Evolutionary conservation across 2,797 vertebrate genomes (phyloP).

Genomic region (Lerista edwardsae): DNA sequence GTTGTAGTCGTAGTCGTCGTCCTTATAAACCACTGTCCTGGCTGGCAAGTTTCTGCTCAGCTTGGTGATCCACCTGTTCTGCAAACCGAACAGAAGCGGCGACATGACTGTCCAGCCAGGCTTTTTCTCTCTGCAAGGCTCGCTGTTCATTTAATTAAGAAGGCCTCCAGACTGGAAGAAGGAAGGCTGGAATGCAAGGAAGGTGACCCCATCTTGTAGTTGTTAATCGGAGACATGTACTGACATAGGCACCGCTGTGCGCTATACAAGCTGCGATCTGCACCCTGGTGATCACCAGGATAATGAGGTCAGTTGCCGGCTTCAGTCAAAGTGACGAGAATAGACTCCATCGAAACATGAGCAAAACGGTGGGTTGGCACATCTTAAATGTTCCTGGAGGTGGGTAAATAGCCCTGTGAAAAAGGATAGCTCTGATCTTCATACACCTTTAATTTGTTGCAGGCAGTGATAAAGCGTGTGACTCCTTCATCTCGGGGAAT

Average conservation of each 20-base stretch:
- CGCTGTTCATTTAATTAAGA: conserved; percentile 24
- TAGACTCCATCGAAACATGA: conserved; percentile 33
- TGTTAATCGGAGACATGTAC: conserved; percentile 35
- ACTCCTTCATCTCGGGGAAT: neutral
- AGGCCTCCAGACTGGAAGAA: conserved; percentile 26
- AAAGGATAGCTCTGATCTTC: conserved; percentile 18
- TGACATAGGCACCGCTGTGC: conserved; percentile 36
- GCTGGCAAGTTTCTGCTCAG: neutral
- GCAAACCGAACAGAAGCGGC: neutral
- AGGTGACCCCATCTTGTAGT: conserved; percentile 40
- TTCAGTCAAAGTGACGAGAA: conserved; percentile 53
- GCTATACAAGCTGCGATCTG: neutral
- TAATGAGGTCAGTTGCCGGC: conserved; percentile 39
- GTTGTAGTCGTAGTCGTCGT: too few relatives aligned
- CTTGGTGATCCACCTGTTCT: neutral
- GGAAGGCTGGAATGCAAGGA: conserved; percentile 10
- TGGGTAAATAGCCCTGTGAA: neutral
- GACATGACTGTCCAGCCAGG: neutral
- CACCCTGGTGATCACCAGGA: neutral
- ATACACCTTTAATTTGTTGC: conserved; percentile 39
- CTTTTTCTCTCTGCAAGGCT: conserved; percentile 11
- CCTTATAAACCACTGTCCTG: neutral
- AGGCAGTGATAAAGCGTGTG: neutral
- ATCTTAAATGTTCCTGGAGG: neutral
- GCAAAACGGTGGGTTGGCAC: conserved; percentile 19